Conservation (phyloP, 2,113 vertebrate species). For the Alces alces region DNA sequence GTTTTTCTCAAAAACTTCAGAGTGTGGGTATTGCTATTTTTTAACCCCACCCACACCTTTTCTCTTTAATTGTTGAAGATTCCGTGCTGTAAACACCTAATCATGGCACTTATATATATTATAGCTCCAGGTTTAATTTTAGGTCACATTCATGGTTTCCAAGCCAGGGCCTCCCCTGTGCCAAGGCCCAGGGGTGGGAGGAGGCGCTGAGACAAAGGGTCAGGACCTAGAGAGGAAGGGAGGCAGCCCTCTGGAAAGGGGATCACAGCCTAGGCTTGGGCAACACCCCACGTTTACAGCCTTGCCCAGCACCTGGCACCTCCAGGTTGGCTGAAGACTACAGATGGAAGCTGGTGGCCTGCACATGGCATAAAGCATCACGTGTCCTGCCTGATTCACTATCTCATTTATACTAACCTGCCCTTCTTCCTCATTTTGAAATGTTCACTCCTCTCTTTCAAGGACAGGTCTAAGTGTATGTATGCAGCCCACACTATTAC, state of each 20-base stretch:
- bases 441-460: neutral
- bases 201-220: neutral
- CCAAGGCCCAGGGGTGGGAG: neutral
- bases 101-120: conserved; percentile 23
- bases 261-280: neutral
- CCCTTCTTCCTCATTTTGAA: neutral
- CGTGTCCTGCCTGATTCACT: neutral
- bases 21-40: conserved; percentile 74
- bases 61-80: conserved; percentile 72
- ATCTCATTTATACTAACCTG: neutral
- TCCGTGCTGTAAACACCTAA: conserved; percentile 68
- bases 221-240: neutral
- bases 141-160: neutral
- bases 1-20: conserved; percentile 75
- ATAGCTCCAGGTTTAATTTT: conserved; percentile 42
- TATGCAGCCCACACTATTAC: accelerated
- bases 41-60: conserved; percentile 67
- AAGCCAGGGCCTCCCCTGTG: neutral
- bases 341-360: neutral
- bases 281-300: neutral
- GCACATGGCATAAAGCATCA: neutral
- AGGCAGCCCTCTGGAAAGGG: neutral
- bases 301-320: neutral
- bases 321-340: neutral
- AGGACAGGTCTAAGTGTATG: neutral